Percentiles rank a stretch among this genome's conserved stretches.
phyloP scores from a whole-genome alignment of 1,140 invertebrate species.

The Drosophila miranda region DNA sequence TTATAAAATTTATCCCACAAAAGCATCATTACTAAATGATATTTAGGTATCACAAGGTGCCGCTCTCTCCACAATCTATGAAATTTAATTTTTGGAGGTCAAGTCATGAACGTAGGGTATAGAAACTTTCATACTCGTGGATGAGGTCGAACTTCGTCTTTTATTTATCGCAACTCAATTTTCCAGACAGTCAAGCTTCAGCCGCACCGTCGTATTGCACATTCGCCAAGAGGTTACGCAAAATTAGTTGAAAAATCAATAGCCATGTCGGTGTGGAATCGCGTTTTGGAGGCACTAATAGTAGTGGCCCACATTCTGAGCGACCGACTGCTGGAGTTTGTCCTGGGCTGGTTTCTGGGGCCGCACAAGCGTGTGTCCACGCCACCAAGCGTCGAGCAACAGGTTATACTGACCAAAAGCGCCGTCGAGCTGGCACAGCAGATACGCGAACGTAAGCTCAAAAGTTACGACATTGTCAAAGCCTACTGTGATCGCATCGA shows the following conservation, averaged over 20 bases:
- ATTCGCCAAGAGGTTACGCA: not conserved
- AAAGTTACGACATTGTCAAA: slow-evolving; percentile 88
- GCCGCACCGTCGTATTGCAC: too few relatives aligned
- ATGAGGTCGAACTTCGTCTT: too few relatives aligned
- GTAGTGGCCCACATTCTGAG: slow-evolving; percentile 60
- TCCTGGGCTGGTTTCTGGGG: slow-evolving; percentile 68
- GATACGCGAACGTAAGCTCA: slow-evolving; percentile 86
- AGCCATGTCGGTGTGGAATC: slow-evolving; percentile 46
- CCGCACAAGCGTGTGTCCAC: slow-evolving; percentile 80
- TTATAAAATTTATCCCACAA: too few relatives aligned
- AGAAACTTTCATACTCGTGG: too few relatives aligned
- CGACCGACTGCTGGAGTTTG: slow-evolving; percentile 67
- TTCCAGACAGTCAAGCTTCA: too few relatives aligned
- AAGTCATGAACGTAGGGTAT: too few relatives aligned
- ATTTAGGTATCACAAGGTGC: too few relatives aligned
- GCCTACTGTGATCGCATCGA: slow-evolving; percentile 90
- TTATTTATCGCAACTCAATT: too few relatives aligned
- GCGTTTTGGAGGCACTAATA: slow-evolving; percentile 51
- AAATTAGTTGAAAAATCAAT: slow-evolving; percentile 12
- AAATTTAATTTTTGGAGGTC: too few relatives aligned
- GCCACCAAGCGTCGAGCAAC: slow-evolving; percentile 82
- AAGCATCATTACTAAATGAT: too few relatives aligned
- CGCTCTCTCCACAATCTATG: too few relatives aligned
- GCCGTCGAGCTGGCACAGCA: slow-evolving; percentile 85
- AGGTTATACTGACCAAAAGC: slow-evolving; percentile 85